Conservation (phyloP, 2,113 vertebrate genomes). For the Heterotilapia buettikoferi region DNA sequence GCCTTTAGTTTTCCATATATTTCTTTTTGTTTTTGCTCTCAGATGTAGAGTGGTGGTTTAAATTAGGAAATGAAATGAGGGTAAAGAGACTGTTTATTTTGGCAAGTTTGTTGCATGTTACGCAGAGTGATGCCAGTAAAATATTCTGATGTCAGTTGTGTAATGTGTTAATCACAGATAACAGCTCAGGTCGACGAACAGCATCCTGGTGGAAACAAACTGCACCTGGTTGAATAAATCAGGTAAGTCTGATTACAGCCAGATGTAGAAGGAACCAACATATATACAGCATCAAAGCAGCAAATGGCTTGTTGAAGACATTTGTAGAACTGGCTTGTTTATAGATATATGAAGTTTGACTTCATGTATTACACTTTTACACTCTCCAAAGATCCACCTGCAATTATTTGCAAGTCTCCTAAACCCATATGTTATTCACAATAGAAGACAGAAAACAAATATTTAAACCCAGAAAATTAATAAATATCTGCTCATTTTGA, state of each 20-base stretch:
- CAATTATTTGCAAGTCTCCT: not conserved
- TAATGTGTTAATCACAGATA: not conserved
- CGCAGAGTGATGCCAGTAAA: not conserved
- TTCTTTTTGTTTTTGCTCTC: not conserved
- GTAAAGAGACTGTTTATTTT: not conserved
- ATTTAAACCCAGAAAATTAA: not conserved
- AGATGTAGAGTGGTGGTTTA: not conserved
- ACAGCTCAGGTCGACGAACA: not conserved
- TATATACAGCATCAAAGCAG: not conserved
- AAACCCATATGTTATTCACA: not conserved
- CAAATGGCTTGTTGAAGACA: not conserved
- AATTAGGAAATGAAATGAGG: not conserved
- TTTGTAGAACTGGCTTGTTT: not conserved
- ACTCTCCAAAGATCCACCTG: not conserved
- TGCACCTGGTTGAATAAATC: not conserved
- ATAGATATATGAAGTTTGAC: not conserved
- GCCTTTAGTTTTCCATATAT: not conserved
- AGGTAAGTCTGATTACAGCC: not conserved
- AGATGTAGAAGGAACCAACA: not conserved
- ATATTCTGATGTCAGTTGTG: not conserved
- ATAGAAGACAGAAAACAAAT: not conserved
- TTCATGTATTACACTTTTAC: not conserved
- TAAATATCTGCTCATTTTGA: not conserved
- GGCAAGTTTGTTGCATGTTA: not conserved
- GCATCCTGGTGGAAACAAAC: not conserved